Evolutionary conservation across 2,113 vertebrate species (phyloP), one percentile per base, ranked within the genome.

Genomic region (Paramormyrops kingsleyae): DNA sequence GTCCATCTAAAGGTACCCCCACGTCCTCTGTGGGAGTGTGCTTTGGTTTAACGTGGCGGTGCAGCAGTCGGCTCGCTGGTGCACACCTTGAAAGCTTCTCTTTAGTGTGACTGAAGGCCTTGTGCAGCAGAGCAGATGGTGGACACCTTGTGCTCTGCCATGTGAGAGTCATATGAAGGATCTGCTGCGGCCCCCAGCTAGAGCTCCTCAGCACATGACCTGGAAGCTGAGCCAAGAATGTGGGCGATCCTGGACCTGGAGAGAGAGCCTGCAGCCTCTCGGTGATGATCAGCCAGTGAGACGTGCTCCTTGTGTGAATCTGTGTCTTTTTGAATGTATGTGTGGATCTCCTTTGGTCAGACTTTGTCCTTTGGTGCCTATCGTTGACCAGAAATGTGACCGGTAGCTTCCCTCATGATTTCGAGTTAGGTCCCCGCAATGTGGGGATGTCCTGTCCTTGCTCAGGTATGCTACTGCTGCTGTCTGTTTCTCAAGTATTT

Each of bases 91-190:
- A 77, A 77, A 77, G 31, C 70, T 39, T 39, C 70, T 15, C 15
- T 77, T 35, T 6, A 74, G 31, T 17, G 70, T 19, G 13, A 17
- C 35, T 17, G 5, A 39, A 85, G 42, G 46, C 7, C 8, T 70
- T 70, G 62, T 27, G n/a, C 59, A 66, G 10, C 24, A 8, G 52
- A 87, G 39, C 35, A 39, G 52, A 87, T 87, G 86, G 52, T 42
- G 50, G 50, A 24, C 53, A 44, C 50, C 50, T 27, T 53, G 27
- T 15, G 24, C 77, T 49, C 87, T n/a, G 89, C 89, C 91, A 39
- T 92, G 92, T 94, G 93, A 92, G 92, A 91, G 90, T 94, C 93
- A 92, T 93, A 92, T 93, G 93, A 93, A 24, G 70, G 49, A 70
- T 88, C 91, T 92, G 88, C 87, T 90, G 84, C 90, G 77, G 77